Conservation (phyloP, 2,113 vertebrate species). For the Corydoras sp. region DNA sequence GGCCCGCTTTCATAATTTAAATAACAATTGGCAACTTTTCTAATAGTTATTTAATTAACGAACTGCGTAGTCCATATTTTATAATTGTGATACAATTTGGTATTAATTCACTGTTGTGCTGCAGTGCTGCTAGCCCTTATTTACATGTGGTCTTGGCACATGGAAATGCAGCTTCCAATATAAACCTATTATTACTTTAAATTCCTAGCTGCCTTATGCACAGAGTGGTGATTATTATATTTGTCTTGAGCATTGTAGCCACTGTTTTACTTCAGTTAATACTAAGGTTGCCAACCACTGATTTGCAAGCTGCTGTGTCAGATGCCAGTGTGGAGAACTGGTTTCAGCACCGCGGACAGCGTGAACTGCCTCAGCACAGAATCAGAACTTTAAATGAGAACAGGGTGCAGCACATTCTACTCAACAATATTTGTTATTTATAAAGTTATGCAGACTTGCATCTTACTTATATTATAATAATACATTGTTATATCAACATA, state of each 20-base stretch:
- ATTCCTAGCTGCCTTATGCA: not conserved
- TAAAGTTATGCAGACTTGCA: too few species aligned
- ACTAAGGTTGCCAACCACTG: not conserved
- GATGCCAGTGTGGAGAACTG: not conserved
- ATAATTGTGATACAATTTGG: too few species aligned
- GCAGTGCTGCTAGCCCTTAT: not conserved
- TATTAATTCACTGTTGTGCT: too few species aligned
- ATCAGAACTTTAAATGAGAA: not conserved
- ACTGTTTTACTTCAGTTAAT: not conserved
- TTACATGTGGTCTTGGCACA: not conserved
- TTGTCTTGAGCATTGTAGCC: not conserved
- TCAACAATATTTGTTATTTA: too few species aligned
- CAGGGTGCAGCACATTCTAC: conserved; percentile 38
- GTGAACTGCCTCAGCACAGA: conserved; percentile 9
- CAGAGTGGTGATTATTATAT: not conserved
- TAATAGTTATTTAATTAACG: too few species aligned
- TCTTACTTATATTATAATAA: conserved; percentile 6
- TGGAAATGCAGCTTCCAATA: not conserved
- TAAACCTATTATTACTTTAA: not conserved
- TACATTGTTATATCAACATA: not conserved
- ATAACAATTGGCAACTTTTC: too few species aligned
- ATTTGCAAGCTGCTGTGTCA: not conserved
- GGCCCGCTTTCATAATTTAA: too few species aligned
- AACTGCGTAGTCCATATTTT: too few species aligned
- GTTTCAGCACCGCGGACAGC: conserved; percentile 60